Base-by-base conservation (phyloP, 2,888 invertebrate species). In the Chalcosyrphus nemorum region DNA sequence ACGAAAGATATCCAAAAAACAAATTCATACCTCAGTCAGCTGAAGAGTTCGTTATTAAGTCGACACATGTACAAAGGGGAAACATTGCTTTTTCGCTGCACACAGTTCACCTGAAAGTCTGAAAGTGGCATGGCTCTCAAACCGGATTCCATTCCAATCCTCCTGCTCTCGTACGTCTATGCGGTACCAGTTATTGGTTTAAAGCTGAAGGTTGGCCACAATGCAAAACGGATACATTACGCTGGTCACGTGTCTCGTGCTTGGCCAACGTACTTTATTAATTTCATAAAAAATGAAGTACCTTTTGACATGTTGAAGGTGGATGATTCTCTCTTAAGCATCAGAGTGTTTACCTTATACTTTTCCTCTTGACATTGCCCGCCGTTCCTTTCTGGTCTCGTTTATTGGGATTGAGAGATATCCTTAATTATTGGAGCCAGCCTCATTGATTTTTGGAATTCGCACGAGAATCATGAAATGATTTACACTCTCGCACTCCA, bases 161-260 rank as follows among this genome's bases (percentile, higher is more conserved):
- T 29, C 57, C 19, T 38, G 19, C 45, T 11, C 24, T 47, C 61
- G 66, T n/a, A 43, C 56, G 76, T 38, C 74, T 56, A 54, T 43
- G 9, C n/a, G n/a, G n/a, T 45, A 68, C 52, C 75, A 76, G 72
- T 77, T 86, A 88, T 87, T 86, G 86, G 86, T 85, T 84, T 85
- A 86, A 84, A 85, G 78, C 63, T 52, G 47, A 81, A 86, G 68
- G 72, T 59, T 84, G 84, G 85, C 74, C 87, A 86, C 87, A 86
- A 82, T 76, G 86, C 81, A 89, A 89, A 90, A 88, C 88, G 91
- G 91, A 91, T 91, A 91, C 91, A 91, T 91, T 91, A 90, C 91
- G 88, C 86, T 86, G 86, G 88, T 87, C 91, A 91, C 91, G 91
- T 91, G 91, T 87, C 82, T 86, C 86, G 88, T 89, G 87, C 88